Evolutionary conservation across 2,888 invertebrate genomes (phyloP).

Genomic region (Leptogaster cylindrica): DNA sequence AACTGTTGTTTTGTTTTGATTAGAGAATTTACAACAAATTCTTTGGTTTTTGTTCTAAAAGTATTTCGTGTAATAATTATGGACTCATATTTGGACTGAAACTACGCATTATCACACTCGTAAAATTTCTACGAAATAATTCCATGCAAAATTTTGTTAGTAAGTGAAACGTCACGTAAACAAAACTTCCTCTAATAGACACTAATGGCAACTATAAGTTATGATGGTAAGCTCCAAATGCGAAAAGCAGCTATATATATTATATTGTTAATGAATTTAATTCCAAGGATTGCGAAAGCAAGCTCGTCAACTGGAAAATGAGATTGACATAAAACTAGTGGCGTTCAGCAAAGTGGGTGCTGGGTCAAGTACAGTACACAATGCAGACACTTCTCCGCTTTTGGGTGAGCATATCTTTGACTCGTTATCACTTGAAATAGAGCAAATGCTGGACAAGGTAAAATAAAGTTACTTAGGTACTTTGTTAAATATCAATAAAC

Average conservation of each 20-base stretch:
- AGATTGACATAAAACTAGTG: slow-evolving; percentile 93
- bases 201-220: slow-evolving; percentile 55
- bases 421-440: slow-evolving; percentile 89
- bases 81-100: too few relatives aligned
- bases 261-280: slow-evolving; percentile 47
- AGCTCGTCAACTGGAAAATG: slow-evolving; percentile 92
- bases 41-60: background rate
- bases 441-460: slow-evolving; percentile 83
- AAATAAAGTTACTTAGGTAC: slow-evolving; percentile 15
- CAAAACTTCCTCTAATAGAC: background rate
- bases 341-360: slow-evolving; percentile 94
- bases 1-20: slow-evolving; percentile 38
- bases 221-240: slow-evolving; percentile 56
- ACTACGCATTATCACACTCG: too few relatives aligned
- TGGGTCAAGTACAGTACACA: slow-evolving; percentile 64
- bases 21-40: too few relatives aligned
- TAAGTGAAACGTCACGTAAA: slow-evolving; percentile 9
- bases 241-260: background rate
- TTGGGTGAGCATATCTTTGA: slow-evolving; percentile 92
- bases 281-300: slow-evolving; percentile 88
- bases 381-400: slow-evolving; percentile 79
- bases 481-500: background rate
- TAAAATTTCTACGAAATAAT: too few relatives aligned
- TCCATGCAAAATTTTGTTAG: too few relatives aligned
- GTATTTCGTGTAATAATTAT: background rate